Conservation (phyloP, 2,797 vertebrate species). For the Falco peregrinus region DNA sequence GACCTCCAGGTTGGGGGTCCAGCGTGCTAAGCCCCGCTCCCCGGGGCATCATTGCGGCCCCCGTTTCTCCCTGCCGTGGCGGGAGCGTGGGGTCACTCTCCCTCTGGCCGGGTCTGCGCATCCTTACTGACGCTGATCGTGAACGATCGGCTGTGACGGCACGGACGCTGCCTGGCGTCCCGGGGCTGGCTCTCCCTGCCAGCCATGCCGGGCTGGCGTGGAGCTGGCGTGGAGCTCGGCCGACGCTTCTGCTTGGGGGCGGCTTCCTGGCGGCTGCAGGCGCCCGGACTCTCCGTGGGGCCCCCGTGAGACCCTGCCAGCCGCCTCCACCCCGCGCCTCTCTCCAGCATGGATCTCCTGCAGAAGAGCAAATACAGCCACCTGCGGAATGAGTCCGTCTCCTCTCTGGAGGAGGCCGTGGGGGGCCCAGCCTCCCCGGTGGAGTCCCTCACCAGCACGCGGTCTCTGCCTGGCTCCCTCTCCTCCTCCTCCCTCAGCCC, state of each 20-base stretch:
- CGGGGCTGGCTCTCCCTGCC: neutral
- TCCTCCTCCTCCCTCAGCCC: slow-evolving; percentile 84
- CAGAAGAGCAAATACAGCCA: slow-evolving; percentile 95
- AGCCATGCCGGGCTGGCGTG: neutral
- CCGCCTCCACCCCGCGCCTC: neutral
- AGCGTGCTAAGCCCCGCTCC: neutral
- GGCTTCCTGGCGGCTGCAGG: neutral
- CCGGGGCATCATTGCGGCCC: neutral
- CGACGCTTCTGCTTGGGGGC: neutral
- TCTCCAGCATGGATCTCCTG: slow-evolving; percentile 86
- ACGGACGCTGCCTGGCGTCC: fast-evolving
- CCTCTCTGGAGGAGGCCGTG: slow-evolving; percentile 82
- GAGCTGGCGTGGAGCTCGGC: fast-evolving
- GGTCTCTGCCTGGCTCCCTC: slow-evolving; percentile 63
- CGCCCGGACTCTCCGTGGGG: neutral
- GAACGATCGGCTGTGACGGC: neutral
- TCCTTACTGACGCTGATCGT: neutral
- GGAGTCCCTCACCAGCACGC: slow-evolving; percentile 47
- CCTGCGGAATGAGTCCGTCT: slow-evolving; percentile 91
- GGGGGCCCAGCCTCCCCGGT: slow-evolving; percentile 73
- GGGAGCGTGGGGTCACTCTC: neutral
- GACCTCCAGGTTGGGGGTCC: neutral
- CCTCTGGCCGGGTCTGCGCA: neutral
- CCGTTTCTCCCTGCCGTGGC: neutral
- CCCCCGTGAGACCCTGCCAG: neutral